phyloP scores from a whole-genome alignment of 1,140 invertebrate genomes.

The Megathymus violae region DNA sequence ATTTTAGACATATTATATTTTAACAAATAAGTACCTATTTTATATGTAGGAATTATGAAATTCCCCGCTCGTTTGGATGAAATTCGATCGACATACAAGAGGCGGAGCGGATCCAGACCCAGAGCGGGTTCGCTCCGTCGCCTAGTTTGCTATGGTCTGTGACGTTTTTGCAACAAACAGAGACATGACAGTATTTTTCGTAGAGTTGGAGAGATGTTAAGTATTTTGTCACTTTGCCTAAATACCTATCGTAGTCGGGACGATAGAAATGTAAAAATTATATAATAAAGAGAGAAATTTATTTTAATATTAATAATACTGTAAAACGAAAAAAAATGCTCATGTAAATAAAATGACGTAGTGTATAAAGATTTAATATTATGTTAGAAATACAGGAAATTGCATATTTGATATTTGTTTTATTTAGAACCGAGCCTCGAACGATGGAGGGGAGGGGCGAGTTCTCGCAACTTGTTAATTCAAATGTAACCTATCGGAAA shows the following conservation, averaged over 20 bases:
- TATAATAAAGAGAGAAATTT: slow-evolving; percentile 72
- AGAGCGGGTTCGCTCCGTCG: slow-evolving; percentile 9
- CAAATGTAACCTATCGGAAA: too few relatives aligned
- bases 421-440: too few relatives aligned
- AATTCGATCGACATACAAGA: not conserved
- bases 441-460: too few relatives aligned
- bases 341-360: slow-evolving; percentile 76
- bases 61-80: not conserved
- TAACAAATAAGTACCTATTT: too few relatives aligned
- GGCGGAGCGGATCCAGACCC: not conserved
- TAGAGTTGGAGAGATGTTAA: slow-evolving; percentile 42
- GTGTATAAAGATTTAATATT: slow-evolving; percentile 70
- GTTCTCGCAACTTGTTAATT: too few relatives aligned
- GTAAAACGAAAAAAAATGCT: slow-evolving; percentile 70
- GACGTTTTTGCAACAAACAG: slow-evolving; percentile 3
- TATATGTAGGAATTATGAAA: too few relatives aligned
- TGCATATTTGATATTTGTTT: slow-evolving; percentile 58
- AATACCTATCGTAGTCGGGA: slow-evolving; percentile 52
- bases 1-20: not conserved
- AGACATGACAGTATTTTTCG: slow-evolving; percentile 38
- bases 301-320: slow-evolving; percentile 76
- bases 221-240: slow-evolving; percentile 70
- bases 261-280: slow-evolving; percentile 63
- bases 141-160: slow-evolving; percentile 14
- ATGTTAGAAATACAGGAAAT: slow-evolving; percentile 75